These are phyloP conservation scores for Notamacropus eugenii DNA, from an alignment of 2,797 vertebrate species.

Conservation along the genomic window DNA sequence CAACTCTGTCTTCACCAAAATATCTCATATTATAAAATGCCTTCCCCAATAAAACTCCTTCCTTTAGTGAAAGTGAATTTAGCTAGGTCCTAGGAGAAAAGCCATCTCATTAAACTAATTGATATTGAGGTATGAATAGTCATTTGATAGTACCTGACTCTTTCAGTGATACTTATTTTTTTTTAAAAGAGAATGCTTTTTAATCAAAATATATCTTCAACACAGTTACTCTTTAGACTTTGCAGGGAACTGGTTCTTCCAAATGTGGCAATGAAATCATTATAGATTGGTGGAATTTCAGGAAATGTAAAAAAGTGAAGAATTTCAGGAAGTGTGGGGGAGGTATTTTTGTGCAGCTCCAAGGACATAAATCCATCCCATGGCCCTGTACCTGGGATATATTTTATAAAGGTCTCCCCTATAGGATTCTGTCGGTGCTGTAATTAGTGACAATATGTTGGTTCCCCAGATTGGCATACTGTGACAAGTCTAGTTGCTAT, in stretches of 20 bases:
- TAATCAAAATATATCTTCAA: background rate
- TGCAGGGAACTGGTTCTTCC: background rate
- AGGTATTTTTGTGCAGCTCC: background rate
- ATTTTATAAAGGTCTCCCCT: background rate
- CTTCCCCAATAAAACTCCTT: background rate
- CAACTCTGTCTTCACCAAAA: background rate
- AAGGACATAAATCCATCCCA: slow-evolving; percentile 25
- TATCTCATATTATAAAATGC: background rate
- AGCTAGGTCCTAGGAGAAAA: background rate
- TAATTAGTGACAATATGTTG: slow-evolving; percentile 15
- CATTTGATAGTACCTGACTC: background rate
- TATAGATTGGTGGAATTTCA: slow-evolving; percentile 25
- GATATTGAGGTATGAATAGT: background rate
- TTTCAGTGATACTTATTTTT: background rate
- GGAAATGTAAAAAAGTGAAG: slow-evolving; percentile 27
- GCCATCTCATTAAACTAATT: background rate
- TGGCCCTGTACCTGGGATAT: slow-evolving; percentile 1
- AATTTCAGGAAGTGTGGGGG: slow-evolving; percentile 41
- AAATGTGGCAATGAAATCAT: slow-evolving; percentile 14
- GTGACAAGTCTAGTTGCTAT: slow-evolving; percentile 63
- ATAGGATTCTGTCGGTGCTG: slow-evolving; percentile 42
- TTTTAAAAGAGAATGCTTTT: background rate
- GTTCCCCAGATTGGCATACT: slow-evolving; percentile 8
- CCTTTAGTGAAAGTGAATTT: background rate
- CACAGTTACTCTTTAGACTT: background rate